Percentiles rank a stretch among this genome's conserved stretches.
phyloP scores from a whole-genome alignment of 2,888 invertebrate genomes.

The Agonopterix alstromeriana region DNA sequence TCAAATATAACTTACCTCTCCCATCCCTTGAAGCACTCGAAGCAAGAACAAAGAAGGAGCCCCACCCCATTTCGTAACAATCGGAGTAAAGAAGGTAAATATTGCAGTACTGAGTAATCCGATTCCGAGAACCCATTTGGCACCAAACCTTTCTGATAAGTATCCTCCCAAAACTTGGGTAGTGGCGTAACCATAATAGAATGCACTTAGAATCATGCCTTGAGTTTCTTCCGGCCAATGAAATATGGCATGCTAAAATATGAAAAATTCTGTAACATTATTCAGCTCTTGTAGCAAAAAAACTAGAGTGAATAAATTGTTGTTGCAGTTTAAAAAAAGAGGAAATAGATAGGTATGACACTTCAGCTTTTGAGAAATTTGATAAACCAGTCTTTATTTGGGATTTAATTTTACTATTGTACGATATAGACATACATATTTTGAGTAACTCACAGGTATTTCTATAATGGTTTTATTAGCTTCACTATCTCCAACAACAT shows the following conservation, averaged over 20 bases:
- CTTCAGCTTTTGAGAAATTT: too few species aligned
- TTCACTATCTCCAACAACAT: too few species aligned
- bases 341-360: too few species aligned
- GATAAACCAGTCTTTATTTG: too few species aligned
- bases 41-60: constrained; percentile 73
- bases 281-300: too few species aligned
- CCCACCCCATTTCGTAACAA: constrained; percentile 77
- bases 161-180: constrained; percentile 91
- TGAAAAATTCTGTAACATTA: background rate
- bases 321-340: too few species aligned
- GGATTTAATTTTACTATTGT: too few species aligned
- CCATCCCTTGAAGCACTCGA: constrained; percentile 85
- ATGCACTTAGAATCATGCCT: constrained; percentile 86
- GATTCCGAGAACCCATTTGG: constrained; percentile 89
- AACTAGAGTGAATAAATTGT: too few species aligned
- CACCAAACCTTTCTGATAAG: constrained; percentile 88
- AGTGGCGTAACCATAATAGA: constrained; percentile 90
- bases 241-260: constrained; percentile 61
- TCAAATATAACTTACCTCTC: constrained; percentile 75
- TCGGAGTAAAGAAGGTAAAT: constrained; percentile 88
- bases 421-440: too few species aligned
- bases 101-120: constrained; percentile 89
- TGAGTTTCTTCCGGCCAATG: constrained; percentile 83
- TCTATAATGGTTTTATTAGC: background rate
- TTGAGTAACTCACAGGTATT: too few species aligned